Conservation (phyloP, 2,888 invertebrate species). For the Stegophylla sp. region DNA sequence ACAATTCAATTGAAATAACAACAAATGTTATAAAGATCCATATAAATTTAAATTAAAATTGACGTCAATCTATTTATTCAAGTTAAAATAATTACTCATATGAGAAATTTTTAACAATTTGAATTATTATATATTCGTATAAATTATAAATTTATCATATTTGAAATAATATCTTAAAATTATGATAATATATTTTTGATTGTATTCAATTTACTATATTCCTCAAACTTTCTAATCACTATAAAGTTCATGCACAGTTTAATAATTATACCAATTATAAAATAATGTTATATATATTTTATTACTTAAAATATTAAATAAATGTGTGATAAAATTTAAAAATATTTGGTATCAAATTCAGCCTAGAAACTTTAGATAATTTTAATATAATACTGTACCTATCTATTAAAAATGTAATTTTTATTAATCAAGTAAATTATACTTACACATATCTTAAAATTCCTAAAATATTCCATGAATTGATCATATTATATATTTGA, state of each 20-base stretch:
- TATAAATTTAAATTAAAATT: constrained; percentile 21
- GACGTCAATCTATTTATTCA: constrained; percentile 4
- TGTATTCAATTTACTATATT: constrained; percentile 14
- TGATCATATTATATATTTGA: too few species aligned
- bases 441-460: too few species aligned
- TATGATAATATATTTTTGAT: neutral
- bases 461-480: too few species aligned
- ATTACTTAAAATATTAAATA: neutral
- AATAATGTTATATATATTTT: constrained; percentile 1
- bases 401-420: too few species aligned
- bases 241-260: constrained; percentile 24
- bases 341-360: neutral
- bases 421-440: too few species aligned
- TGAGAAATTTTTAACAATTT: constrained; percentile 9
- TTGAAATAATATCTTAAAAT: neutral
- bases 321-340: neutral
- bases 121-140: neutral
- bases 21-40: constrained; percentile 24
- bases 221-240: neutral
- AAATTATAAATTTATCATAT: neutral
- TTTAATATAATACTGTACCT: neutral
- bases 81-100: constrained; percentile 5
- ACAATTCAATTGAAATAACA: constrained; percentile 9
- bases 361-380: neutral
- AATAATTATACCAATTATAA: neutral